A percentile compares a stretch with the other conserved stretches of the same genome.
phyloP scores from a whole-genome alignment of 2,797 vertebrate genomes.

The Pyrrhura leucotis region DNA sequence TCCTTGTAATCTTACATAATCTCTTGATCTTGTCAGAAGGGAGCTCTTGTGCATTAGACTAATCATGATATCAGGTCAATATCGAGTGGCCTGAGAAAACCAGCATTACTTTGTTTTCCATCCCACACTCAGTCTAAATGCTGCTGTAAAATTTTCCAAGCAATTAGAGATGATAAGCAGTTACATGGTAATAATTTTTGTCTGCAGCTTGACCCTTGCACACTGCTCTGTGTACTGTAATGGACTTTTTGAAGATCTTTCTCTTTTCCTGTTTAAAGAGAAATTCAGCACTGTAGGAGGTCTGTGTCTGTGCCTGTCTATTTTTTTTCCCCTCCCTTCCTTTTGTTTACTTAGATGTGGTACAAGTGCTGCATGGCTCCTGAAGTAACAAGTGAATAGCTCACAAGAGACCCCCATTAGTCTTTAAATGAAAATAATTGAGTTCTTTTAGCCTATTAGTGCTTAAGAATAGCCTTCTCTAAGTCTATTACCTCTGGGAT shows the following conservation, averaged over 20 bases:
- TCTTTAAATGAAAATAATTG: conserved; percentile 40
- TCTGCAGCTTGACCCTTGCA: not conserved
- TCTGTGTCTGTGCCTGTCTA: not conserved
- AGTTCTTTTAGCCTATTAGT: conserved; percentile 57
- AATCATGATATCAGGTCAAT: not conserved
- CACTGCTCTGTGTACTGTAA: not conserved
- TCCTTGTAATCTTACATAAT: not conserved
- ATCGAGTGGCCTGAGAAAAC: not conserved
- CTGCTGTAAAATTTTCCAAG: not conserved
- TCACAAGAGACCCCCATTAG: conserved; percentile 41
- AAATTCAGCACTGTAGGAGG: not conserved
- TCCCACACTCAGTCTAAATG: not conserved
- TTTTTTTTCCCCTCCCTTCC: not conserved
- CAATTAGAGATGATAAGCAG: not conserved
- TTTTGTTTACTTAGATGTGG: conserved; percentile 14
- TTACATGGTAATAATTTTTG: not conserved
- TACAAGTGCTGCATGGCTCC: not conserved
- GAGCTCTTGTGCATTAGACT: not conserved
- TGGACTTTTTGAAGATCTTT: not conserved
- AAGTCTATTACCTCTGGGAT: conserved; percentile 64
- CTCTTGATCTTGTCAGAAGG: conserved; percentile 6
- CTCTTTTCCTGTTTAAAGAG: not conserved
- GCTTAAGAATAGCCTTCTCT: conserved; percentile 58
- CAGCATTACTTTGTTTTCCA: not conserved
- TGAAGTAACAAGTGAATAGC: conserved; percentile 15